Conservation (phyloP, 2,888 invertebrate genomes). For the Miltochrista miniata region DNA sequence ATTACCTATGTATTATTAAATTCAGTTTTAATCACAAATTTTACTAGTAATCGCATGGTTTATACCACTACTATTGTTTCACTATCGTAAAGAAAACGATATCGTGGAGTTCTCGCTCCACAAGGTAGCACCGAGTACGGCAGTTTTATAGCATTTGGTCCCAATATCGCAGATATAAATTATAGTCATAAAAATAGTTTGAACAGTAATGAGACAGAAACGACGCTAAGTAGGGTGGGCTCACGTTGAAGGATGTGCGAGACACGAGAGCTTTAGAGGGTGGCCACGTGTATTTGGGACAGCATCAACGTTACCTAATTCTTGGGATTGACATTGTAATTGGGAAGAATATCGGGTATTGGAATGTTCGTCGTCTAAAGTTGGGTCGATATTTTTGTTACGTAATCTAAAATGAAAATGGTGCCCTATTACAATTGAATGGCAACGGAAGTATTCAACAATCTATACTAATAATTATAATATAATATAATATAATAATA, state of each 20-base stretch:
- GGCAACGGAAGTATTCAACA: too few relatives aligned
- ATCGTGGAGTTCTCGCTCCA: background rate
- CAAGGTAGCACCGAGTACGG: slow-evolving; percentile 19
- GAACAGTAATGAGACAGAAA: slow-evolving; percentile 50
- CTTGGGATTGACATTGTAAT: background rate
- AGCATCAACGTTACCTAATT: background rate
- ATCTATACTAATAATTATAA: too few relatives aligned
- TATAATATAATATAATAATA: too few relatives aligned
- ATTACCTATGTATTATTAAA: too few relatives aligned
- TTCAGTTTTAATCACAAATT: too few relatives aligned
- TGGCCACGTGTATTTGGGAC: background rate
- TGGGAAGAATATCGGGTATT: too few relatives aligned
- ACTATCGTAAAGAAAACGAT: background rate
- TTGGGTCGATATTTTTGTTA: too few relatives aligned
- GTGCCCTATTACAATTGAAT: too few relatives aligned
- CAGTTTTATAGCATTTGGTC: slow-evolving; percentile 48
- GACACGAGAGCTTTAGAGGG: background rate
- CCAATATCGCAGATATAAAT: slow-evolving; percentile 58
- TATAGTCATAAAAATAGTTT: slow-evolving; percentile 64
- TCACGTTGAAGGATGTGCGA: background rate
- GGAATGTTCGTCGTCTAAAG: too few relatives aligned
- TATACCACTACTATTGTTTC: too few relatives aligned
- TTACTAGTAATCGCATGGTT: too few relatives aligned
- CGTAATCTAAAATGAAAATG: too few relatives aligned
- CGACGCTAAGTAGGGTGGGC: slow-evolving; percentile 16